Percentiles rank a stretch among this genome's conserved stretches.
Conservation (phyloP, 2,113 vertebrate species). For the Syrmaticus mikado region DNA sequence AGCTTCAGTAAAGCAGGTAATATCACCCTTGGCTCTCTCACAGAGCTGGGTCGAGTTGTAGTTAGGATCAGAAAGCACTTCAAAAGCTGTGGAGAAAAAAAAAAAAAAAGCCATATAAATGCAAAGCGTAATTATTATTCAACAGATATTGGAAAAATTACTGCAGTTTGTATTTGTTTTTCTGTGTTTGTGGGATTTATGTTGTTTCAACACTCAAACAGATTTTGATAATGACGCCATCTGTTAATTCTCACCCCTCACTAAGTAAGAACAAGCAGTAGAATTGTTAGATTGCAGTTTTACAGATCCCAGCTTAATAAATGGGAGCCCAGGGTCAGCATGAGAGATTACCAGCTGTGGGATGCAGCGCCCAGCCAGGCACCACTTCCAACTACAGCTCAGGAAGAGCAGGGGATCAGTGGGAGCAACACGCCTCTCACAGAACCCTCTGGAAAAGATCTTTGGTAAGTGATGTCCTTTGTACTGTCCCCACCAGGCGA, state of each 20-base stretch:
- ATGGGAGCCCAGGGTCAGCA: background rate
- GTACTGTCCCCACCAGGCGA: background rate
- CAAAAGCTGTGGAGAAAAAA: slow-evolving; percentile 19
- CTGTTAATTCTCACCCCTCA: slow-evolving; percentile 63
- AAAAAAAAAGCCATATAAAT: background rate
- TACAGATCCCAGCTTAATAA: slow-evolving; percentile 33
- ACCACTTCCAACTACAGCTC: background rate
- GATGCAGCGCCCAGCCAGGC: background rate
- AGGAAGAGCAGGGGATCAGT: background rate
- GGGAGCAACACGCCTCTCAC: fast-evolving
- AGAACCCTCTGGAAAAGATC: background rate
- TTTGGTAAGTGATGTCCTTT: background rate
- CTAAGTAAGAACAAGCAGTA: slow-evolving; percentile 38
- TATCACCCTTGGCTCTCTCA: background rate
- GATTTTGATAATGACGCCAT: slow-evolving; percentile 73
- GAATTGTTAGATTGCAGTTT: slow-evolving; percentile 37
- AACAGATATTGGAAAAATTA: slow-evolving; percentile 51
- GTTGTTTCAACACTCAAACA: slow-evolving; percentile 66
- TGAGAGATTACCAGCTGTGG: background rate
- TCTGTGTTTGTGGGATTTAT: slow-evolving; percentile 52
- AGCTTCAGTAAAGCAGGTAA: background rate
- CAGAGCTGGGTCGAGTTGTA: background rate
- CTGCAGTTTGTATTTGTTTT: slow-evolving; percentile 59
- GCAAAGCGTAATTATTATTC: slow-evolving; percentile 41
- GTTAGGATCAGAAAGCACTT: slow-evolving; percentile 2